phyloP scores from a whole-genome alignment of 2,113 vertebrate species.

The Chaetodon trifascialis region DNA sequence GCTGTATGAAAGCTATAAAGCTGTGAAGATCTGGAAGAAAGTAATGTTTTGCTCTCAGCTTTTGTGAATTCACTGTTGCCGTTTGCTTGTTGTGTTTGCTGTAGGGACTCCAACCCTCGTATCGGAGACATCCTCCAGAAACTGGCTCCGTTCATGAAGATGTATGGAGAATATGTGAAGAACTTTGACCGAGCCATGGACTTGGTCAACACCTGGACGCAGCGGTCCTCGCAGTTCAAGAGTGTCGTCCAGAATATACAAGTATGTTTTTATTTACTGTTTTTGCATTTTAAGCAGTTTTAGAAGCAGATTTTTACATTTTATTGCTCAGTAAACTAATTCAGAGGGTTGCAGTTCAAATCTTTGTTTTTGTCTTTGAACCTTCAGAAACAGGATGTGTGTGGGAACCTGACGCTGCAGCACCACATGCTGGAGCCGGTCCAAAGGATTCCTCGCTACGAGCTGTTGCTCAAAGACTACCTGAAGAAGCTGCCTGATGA shows the following conservation, averaged over 20 bases:
- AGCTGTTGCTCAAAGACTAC: slow-evolving; percentile 96
- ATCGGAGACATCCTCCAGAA: slow-evolving; percentile 98
- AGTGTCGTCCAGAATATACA: slow-evolving; percentile 92
- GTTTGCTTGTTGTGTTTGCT: slow-evolving; percentile 25
- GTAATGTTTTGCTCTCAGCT: no score
- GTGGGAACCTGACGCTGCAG: slow-evolving; percentile 95
- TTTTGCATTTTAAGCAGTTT: no score
- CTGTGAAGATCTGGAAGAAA: no score
- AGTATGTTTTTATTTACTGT: slow-evolving; percentile 74
- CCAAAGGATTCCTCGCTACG: slow-evolving; percentile 96
- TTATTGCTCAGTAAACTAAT: no score
- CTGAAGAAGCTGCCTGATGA: slow-evolving; percentile 93
- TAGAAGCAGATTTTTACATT: no score
- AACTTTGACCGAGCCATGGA: slow-evolving; percentile 97
- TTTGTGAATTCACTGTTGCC: neutral
- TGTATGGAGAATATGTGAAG: slow-evolving; percentile 99
- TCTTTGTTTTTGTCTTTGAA: slow-evolving; percentile 19
- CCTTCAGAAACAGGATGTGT: slow-evolving; percentile 93
- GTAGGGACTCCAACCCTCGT: slow-evolving; percentile 91
- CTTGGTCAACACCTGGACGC: slow-evolving; percentile 92
- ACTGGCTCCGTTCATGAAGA: slow-evolving; percentile 97
- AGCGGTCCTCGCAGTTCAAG: slow-evolving; percentile 92
- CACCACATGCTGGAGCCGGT: slow-evolving; percentile 99
- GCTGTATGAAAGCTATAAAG: no score
- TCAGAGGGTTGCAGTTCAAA: no score